Base-by-base conservation (phyloP, 1,140 invertebrate genomes). In the Euborellia annulipes region DNA sequence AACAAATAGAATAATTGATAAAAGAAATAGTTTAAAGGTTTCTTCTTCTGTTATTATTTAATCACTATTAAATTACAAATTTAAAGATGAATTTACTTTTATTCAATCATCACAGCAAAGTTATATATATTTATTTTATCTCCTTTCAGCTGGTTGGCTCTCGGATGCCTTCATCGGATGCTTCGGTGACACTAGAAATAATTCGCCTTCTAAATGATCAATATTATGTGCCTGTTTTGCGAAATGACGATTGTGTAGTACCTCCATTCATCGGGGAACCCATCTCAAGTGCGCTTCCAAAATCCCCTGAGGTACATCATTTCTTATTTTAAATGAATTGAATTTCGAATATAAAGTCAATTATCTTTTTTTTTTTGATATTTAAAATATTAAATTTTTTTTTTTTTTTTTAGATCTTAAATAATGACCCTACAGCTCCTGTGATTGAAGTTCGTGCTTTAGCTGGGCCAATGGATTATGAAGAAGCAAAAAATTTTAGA, bases 221-320 rank as follows among this genome's bases (percentile, higher is more conserved):
- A 14, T 87, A 73, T 68, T 92, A 85, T 68, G 83, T 94, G 55
- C 85, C 87, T 30, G 78, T 92, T 21, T 62, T 85, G 41, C 70
- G 87, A 55, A 69, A 76, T 17, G 72, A 77, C 50, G 83, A 87
- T 60, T 78, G 76, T 56, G 74, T 73, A 44, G 58, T 74, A 6
- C 74, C 78, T 46, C 83, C 85, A 23, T 58, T 66, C n/a, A 74
- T 87, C 45, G 82, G 82, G 1, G 64, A 74, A 53, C 79, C 80
- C 3, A 84, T 84, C 64, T 78, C 77, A 19, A 27, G 23, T 27
- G 4, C 23, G 11, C 23, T 6, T 6, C 23, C 23, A 11, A 11
- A 27, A 6, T 27, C 23, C 11, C 45, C 14, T 45, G 20, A 14
- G 49, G 32, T 32, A 41, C 21, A 18, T 47, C 23, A 17, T 41